Base-by-base conservation (phyloP, 2,113 vertebrate species). In the Stegastes partitus region DNA sequence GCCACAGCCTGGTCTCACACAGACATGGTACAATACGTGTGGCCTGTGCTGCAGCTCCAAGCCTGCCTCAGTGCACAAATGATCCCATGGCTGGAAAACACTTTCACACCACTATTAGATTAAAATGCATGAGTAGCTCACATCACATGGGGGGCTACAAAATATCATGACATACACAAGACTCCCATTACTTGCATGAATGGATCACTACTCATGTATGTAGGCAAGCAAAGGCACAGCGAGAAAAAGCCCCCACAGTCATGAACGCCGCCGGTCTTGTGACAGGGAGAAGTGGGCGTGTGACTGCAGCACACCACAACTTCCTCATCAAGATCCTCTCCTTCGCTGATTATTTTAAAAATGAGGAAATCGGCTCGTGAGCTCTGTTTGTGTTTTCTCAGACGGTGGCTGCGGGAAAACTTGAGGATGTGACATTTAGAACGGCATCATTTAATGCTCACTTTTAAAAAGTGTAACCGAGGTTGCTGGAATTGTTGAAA, bases 231-330 rank as follows among this genome's bases (percentile, higher is more conserved):
- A 49, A 19, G 47, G 51, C 51, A 45, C 55, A 57, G n/a, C 18
- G 68, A 72, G 4, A 39, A 57, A 69, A 63, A 61, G 47, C 47
- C 78, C 74, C 64, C 63, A 64, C 15, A 18, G 73, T 78, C 65
- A 79, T 77, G 69, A 82, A 64, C 84, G 49, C 71, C 34, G 65
- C 55, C 11, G 21, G 67, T 88, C 90, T 87, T 88, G 88, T 92
- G 87, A 92, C 79, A 79, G 53, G 25, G 64, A 85, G 55, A 62
- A 56, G 84, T 85, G 70, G 86, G 82, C 18, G 75, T 82, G 78
- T 37, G 62, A 6, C 58, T 47, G 64, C 76, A 65, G 45, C 42
- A 75, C 42, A 79, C 45, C 25, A 64, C 21, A 62, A 80, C 79
- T 89, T 91, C 83, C 79, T 87, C 45, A 78, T 77, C 11, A 61